Percentiles rank a stretch among this genome's conserved stretches.
Conservation (phyloP, 2,888 invertebrate species). For the Orthonevra nobilis region DNA sequence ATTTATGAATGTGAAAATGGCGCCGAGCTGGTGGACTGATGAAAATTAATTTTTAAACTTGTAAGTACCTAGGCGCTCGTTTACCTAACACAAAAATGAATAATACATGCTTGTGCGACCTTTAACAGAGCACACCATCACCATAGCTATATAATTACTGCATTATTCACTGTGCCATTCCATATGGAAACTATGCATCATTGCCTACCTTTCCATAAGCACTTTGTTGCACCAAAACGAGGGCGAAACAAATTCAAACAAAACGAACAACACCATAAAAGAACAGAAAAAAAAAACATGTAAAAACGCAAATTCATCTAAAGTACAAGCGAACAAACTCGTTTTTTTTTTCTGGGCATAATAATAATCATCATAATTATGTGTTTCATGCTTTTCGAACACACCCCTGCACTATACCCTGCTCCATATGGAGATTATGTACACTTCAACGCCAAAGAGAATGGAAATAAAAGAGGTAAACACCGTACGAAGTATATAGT, state of each 20-base stretch:
- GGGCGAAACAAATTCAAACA: slow-evolving; percentile 58
- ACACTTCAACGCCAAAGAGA: slow-evolving; percentile 50
- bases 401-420: slow-evolving; percentile 56
- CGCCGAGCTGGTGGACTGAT: slow-evolving; percentile 12
- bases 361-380: slow-evolving; percentile 68
- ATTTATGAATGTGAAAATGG: slow-evolving; percentile 49
- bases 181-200: no score
- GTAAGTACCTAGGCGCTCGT: background rate
- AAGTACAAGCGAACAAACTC: slow-evolving; percentile 45
- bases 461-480: slow-evolving; percentile 21
- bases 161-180: slow-evolving; percentile 33
- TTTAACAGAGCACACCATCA: slow-evolving; percentile 16
- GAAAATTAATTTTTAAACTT: slow-evolving; percentile 30
- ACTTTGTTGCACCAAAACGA: slow-evolving; percentile 49
- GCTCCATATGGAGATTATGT: slow-evolving; percentile 40
- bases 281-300: background rate
- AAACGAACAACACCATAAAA: slow-evolving; percentile 19
- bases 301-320: background rate
- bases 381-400: slow-evolving; percentile 66
- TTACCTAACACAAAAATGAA: slow-evolving; percentile 24
- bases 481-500: slow-evolving; percentile 8
- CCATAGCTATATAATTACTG: slow-evolving; percentile 57
- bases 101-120: slow-evolving; percentile 60
- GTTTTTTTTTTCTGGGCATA: slow-evolving; percentile 18
- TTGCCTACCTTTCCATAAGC: slow-evolving; percentile 14